These are phyloP conservation scores for Campoplex nolae DNA, from an alignment of 2,888 invertebrate species.

Conservation along the genomic window DNA sequence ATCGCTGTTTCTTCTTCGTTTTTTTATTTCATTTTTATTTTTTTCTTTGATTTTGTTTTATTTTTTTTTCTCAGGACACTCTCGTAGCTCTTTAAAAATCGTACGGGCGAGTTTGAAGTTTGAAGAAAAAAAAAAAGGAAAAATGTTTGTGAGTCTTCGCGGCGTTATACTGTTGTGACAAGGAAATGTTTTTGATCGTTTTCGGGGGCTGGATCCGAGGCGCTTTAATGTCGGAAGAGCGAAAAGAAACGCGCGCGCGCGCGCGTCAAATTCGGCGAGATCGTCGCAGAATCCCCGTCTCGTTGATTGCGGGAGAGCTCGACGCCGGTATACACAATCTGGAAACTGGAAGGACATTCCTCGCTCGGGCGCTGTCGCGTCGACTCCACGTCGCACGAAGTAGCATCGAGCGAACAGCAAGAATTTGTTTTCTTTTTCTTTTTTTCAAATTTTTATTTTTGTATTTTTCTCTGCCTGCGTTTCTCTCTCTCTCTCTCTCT, in stretches of 20 bases:
- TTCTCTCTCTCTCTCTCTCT: not conserved
- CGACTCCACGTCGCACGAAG: constrained; percentile 7
- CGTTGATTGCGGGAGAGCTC: constrained; percentile 46
- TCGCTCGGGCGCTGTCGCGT: not conserved
- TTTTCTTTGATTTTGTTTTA: not conserved
- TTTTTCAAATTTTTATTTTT: not conserved
- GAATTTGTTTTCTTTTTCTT: not conserved
- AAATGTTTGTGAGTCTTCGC: not conserved
- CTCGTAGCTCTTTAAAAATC: not conserved
- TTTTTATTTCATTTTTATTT: constrained; percentile 45
- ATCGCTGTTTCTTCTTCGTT: constrained; percentile 56
- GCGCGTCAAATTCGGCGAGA: constrained; percentile 21
- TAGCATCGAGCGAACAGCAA: not conserved
- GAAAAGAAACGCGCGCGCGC: not conserved
- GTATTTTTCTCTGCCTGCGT: not conserved
- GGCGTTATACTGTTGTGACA: not conserved
- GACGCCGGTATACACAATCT: constrained; percentile 41
- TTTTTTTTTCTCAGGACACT: not conserved
- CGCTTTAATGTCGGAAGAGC: not conserved
- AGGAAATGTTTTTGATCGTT: not conserved
- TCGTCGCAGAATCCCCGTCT: constrained; percentile 46
- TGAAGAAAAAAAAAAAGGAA: not conserved
- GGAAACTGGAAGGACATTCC: constrained; percentile 44
- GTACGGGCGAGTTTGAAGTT: not conserved
- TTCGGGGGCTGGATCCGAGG: not conserved